phyloP scores from a whole-genome alignment of 2,113 vertebrate species.

The Brevimyrus niger region DNA sequence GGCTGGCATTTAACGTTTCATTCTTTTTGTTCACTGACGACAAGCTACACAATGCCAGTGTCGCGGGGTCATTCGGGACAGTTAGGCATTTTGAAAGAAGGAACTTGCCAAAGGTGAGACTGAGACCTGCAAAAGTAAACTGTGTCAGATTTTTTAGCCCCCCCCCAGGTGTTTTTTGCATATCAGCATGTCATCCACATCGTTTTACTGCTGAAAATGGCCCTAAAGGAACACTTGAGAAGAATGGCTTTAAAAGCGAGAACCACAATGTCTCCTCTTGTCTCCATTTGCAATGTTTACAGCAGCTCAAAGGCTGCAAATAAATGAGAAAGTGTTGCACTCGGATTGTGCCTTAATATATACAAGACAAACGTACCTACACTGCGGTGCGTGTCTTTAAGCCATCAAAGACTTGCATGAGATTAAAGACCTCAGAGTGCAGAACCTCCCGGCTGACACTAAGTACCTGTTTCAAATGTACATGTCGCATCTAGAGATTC shows the following conservation, averaged over 20 bases:
- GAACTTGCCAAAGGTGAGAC: not conserved
- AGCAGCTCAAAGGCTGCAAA: not conserved
- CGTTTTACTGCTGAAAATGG: not conserved
- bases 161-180: not conserved
- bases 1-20: not conserved
- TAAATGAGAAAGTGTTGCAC: not conserved
- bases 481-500: not conserved
- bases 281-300: not conserved
- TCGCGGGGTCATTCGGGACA: not conserved
- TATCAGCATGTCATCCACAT: not conserved
- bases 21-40: not conserved
- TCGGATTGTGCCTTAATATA: not conserved
- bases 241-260: not conserved
- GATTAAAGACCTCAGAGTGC: not conserved
- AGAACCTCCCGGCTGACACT: conserved; percentile 4
- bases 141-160: not conserved
- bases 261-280: not conserved
- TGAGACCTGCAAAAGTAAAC: not conserved
- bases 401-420: not conserved
- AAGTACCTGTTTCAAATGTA: not conserved
- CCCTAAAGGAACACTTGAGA: not conserved
- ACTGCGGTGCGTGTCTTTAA: not conserved
- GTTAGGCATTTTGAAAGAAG: not conserved
- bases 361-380: not conserved
- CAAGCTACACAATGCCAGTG: not conserved